Base-by-base conservation (phyloP, 2,888 invertebrate species). In the Brenthis hecate region DNA sequence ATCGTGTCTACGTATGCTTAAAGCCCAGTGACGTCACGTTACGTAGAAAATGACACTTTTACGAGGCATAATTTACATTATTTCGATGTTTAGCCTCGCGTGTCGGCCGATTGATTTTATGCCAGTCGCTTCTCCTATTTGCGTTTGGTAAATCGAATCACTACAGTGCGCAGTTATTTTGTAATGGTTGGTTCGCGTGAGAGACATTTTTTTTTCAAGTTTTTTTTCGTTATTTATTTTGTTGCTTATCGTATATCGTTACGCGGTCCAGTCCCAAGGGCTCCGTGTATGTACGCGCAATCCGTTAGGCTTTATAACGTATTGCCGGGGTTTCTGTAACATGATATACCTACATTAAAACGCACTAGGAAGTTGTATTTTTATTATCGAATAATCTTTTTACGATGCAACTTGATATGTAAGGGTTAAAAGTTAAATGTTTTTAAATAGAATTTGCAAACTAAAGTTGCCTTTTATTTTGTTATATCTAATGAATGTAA, bases 41-140 rank as follows among this genome's bases (percentile, higher is more conserved):
- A 89, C 87, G 88, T 88, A 89, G 86, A 88, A 89, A 91, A 92
- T 91, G 92, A 91, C 91, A 91, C 87, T 88, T 92, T 92, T 91
- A 92, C 89, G 89, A 90, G 90, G 85, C 86, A 91, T 92, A 90
- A 92, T 92, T 91, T 91, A 91, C 90, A 89, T 90, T 89, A 89
- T 90, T 89, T 87, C 85, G 89, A 89, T 89, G 90, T 89, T 86
- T 86, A 87, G 87, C 84, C 82, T 92, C 87, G 92, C 92, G 91
- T 91, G 92, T 87, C 81, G 79, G 83, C 85, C 90, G 91, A 92
- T 92, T 92, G 92, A 92, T 92, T 92, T 89, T 91, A 87, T 85
- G 90, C 89, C 90, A 86, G 90, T 84, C 85, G 85, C 87, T 85
- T 89, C 90, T 89, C 87, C 85, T 88, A 87, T 91, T 89, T 88